Percentiles rank a stretch among this genome's conserved stretches.
Conservation (phyloP, 2,888 invertebrate genomes). For the Alloplasta piceator region DNA sequence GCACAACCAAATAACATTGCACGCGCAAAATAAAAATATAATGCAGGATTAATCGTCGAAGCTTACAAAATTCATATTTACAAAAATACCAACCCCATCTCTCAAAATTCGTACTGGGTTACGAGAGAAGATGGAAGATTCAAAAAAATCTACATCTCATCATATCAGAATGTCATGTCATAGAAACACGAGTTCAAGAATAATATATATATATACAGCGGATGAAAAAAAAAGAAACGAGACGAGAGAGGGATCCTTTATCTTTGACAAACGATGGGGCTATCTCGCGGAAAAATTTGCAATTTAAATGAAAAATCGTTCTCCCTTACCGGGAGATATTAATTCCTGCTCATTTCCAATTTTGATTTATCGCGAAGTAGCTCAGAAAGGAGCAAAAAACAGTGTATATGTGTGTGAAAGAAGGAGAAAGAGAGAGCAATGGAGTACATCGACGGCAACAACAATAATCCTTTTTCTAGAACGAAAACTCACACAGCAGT, state of each 20-base stretch:
- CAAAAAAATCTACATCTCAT: neutral
- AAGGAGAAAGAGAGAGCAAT: constrained; percentile 9
- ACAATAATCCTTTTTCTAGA: constrained; percentile 59
- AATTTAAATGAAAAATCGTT: constrained; percentile 51
- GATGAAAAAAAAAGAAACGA: neutral
- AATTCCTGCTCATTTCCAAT: constrained; percentile 64
- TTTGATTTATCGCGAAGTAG: constrained; percentile 55
- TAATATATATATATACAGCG: neutral
- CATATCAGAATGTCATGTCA: neutral
- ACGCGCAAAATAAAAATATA: no score
- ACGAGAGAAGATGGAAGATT: neutral
- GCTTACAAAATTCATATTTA: no score
- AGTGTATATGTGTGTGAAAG: neutral
- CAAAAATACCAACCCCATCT: neutral
- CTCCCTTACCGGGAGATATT: constrained; percentile 25
- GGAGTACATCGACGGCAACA: constrained; percentile 50
- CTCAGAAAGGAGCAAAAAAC: constrained; percentile 3
- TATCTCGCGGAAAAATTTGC: constrained; percentile 44
- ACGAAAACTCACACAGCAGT: constrained; percentile 55
- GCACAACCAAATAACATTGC: no score
- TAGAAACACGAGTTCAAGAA: neutral
- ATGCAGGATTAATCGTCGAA: no score
- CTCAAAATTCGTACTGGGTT: neutral
- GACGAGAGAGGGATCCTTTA: constrained; percentile 36
- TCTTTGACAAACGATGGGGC: constrained; percentile 53